These are phyloP conservation scores for Anser brachyrhynchus DNA, from an alignment of 2,113 vertebrate genomes.

Conservation along the genomic window DNA sequence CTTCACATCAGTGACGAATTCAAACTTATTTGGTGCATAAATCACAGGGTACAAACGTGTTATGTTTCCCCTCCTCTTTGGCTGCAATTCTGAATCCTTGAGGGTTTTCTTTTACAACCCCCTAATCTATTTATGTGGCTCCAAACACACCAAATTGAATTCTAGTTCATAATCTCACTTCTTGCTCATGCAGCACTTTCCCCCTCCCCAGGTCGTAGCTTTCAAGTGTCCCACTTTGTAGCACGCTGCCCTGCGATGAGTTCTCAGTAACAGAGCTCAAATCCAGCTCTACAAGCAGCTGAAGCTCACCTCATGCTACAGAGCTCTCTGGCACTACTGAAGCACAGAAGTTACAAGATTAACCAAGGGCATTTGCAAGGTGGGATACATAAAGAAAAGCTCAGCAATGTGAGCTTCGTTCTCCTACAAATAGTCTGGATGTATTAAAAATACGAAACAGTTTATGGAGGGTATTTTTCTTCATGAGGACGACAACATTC, in stretches of 20 bases:
- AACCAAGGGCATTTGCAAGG: not conserved
- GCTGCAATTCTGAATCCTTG: slow-evolving; percentile 61
- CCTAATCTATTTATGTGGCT: slow-evolving; percentile 27
- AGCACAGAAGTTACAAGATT: not conserved
- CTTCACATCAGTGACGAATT: slow-evolving; percentile 50
- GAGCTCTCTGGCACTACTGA: not conserved
- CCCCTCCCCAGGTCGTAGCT: not conserved
- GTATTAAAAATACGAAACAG: not conserved
- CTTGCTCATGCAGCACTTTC: slow-evolving; percentile 17
- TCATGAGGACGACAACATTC: not conserved
- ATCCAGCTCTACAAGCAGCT: not conserved
- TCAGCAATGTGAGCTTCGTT: not conserved
- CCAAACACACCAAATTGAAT: slow-evolving; percentile 31
- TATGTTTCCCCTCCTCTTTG: slow-evolving; percentile 33
- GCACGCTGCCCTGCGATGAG: accelerated
- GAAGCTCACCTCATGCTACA: not conserved
- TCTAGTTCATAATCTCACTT: slow-evolving; percentile 54
- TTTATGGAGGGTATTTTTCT: not conserved
- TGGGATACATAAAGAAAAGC: accelerated
- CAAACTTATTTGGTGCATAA: slow-evolving; percentile 60
- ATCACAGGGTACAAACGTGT: not conserved
- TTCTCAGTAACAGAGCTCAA: not conserved
- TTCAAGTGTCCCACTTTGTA: slow-evolving; percentile 24
- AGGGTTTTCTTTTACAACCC: slow-evolving; percentile 37
- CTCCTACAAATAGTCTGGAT: not conserved